Evolutionary conservation across 2,797 vertebrate species (phyloP), one percentile per base, ranked within the genome.

Genomic region (Artibeus jamaicensis): DNA sequence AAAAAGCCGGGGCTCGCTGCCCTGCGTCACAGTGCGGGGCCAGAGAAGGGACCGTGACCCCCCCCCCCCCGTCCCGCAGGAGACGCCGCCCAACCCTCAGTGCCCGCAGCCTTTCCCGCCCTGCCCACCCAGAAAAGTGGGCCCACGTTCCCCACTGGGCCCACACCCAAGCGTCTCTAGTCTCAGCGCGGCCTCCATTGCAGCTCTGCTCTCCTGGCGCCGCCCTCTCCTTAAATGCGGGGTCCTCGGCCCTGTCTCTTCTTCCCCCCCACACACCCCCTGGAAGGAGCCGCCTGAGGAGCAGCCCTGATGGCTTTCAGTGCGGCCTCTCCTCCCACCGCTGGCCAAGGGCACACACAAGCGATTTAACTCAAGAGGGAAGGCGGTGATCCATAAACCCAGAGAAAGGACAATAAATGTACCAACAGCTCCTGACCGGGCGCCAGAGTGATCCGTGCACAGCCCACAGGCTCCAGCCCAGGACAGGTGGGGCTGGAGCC

Each of bases 101-200:
- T 2, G 46, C 32, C 73, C 32, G 2, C 5, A n/a, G 44, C 29
- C 44, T 9, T 5, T 44, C 29, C 18, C 34, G 4, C 48, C 44
- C 73, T 12, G 29, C 12, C 73, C 42, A 11, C 16, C 18, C 39
- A 6, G 44, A 16, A 32, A n/a, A n/a, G 18, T 11, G 44, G 29
- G 73, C 24, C 29, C 5, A 48, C 44, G 48, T 21, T n/a, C n/a
- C 71, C 44, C 44, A 48, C 29, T 21, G 16, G 46, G 73, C 26
- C 42, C 67, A 9, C 7, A 4, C 11, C 48, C 48, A 6, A 34
- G 71, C 32, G 1, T 4, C 55, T 37, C 16, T 5, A 1, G 29
- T 0, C 39, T 26, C 18, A 2, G 15, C 82, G 29, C 44, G 2
- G 26, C 6, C 24, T 5, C 55, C 1, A 2, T 0, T 55, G 1